These are phyloP conservation scores for Aplysina aerophoba DNA, from an alignment of 37 sponge, comb jelly and placozoan species.

Conservation along the genomic window DNA sequence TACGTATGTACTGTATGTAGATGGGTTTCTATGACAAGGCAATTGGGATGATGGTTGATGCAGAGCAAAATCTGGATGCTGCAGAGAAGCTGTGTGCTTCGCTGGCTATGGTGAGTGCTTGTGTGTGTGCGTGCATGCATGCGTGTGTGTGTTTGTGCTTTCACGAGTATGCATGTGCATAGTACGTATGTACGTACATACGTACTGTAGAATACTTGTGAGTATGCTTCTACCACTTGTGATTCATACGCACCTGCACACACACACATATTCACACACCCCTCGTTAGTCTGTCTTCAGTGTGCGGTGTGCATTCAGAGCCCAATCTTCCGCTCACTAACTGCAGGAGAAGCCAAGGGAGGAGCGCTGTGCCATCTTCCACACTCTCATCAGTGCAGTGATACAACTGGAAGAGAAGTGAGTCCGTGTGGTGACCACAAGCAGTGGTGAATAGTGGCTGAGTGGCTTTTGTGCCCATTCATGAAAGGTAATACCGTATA, in stretches of 20 bases:
- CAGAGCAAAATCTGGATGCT: neutral
- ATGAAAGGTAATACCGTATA: too few relatives aligned
- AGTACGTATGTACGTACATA: too few relatives aligned
- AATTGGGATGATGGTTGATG: conserved; percentile 25
- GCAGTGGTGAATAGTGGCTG: neutral
- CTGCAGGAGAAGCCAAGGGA: neutral
- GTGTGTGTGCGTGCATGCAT: neutral
- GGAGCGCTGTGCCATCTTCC: neutral
- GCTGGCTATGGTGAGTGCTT: conserved; percentile 11
- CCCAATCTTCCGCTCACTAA: neutral
- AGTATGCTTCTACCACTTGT: too few relatives aligned
- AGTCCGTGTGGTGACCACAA: neutral
- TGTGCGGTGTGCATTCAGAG: too few relatives aligned
- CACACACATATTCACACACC: too few relatives aligned
- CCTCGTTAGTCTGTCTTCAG: too few relatives aligned
- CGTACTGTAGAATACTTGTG: too few relatives aligned
- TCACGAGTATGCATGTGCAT: too few relatives aligned
- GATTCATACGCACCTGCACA: too few relatives aligned
- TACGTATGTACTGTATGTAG: conserved; percentile 41
- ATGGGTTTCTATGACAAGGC: conserved; percentile 49
- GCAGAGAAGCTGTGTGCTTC: conserved; percentile 27
- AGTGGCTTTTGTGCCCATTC: too few relatives aligned
- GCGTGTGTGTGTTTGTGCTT: too few relatives aligned
- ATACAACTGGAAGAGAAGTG: neutral
- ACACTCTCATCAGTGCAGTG: conserved; percentile 5